Evolutionary conservation across 2,797 vertebrate genomes (phyloP), one percentile per base, ranked within the genome.

Genomic region (Sardinella longiceps): DNA sequence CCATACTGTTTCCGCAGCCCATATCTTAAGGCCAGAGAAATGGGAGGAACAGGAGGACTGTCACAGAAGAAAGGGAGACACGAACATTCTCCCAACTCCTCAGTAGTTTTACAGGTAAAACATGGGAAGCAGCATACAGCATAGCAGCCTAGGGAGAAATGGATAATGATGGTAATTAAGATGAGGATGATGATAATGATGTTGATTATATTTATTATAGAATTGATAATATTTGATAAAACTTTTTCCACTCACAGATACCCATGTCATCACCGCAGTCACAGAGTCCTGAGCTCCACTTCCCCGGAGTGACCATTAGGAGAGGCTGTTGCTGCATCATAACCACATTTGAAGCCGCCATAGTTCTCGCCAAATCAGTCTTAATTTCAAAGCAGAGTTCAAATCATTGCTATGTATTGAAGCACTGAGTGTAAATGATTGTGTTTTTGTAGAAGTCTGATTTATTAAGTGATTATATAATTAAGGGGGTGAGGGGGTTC

Each of bases 61-160:
- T 66, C 60, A 66, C n/a, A 63, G 25, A 25, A 66, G 48, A 12
- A 50, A 66, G 10, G 11, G 1, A 66, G 60, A 1, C 1, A 9
- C 28, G 3, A 66, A 12, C 28, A 30, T 66, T 66, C 60, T 12
- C 30, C 30, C 2, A 89, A 90, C 14, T 85, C 33, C 1, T 53
- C 12, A 4, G 85, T 70, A 2, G 87, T 90, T 30, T 37, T 39
- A 23, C 88, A 91, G 30, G 82, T 46, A 51, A 90, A 88, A 46
- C 91, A 91, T 1, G 89, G 87, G 14, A 84, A 85, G 28, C 90
- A 91, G 86, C 89, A 91, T 77, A 50, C 86, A 0, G 81, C 88
- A 39, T 0, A 89, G 51, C 89, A 91, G 63, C 89, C 91, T 91
- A 77, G 4, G 12, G 2, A 66, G 0, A 28, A 48, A 48, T 48